These are phyloP conservation scores for Hylia prasina DNA, from an alignment of 2,113 vertebrate genomes.

Conservation along the genomic window DNA sequence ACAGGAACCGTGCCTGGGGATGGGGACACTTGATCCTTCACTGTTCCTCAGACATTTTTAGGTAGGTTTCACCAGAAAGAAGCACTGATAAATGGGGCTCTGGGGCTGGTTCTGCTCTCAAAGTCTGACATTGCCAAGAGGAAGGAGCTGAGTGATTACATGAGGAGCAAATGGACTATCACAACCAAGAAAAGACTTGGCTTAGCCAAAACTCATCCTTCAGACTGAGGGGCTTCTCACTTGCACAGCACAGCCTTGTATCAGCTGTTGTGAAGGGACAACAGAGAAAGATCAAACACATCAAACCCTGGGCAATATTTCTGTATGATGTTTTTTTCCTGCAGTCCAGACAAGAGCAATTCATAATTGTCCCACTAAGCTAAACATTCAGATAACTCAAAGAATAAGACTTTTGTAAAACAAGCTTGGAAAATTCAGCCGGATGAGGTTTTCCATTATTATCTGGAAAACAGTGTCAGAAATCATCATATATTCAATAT, in stretches of 20 bases:
- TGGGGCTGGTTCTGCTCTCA: neutral
- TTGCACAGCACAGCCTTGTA: neutral
- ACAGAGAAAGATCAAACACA: neutral
- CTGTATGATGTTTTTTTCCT: neutral
- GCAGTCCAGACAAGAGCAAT: slow-evolving; percentile 29
- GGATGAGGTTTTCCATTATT: neutral
- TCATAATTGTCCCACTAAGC: slow-evolving; percentile 23
- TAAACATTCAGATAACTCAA: slow-evolving; percentile 43
- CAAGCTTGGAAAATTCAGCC: neutral
- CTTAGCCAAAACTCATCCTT: neutral
- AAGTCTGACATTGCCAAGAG: neutral
- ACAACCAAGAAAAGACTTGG: neutral
- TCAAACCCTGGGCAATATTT: neutral
- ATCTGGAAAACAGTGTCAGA: slow-evolving; percentile 26
- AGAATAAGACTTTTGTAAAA: neutral
- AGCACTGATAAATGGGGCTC: neutral
- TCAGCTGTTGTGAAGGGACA: neutral
- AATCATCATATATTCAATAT: neutral
- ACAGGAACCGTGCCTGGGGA: neutral
- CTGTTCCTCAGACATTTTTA: neutral
- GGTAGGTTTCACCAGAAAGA: neutral
- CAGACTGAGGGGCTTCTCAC: neutral
- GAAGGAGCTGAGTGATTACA: neutral
- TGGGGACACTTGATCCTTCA: neutral
- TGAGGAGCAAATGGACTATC: neutral